Percentiles rank a stretch among this genome's conserved stretches.
These are phyloP conservation scores for Atta texana DNA, from an alignment of 1,140 invertebrate genomes.

Conservation along the genomic window DNA sequence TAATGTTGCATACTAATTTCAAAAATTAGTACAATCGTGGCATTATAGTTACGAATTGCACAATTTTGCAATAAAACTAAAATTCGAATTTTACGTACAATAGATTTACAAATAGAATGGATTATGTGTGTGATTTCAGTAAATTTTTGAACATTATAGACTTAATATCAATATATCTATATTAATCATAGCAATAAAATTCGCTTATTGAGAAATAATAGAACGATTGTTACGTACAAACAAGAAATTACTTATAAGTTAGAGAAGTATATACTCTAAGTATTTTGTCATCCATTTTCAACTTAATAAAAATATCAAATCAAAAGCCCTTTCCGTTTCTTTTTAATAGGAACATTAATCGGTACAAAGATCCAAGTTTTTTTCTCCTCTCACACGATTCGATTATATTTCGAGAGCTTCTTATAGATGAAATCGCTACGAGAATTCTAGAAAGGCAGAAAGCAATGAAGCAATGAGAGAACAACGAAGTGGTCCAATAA, in stretches of 20 bases:
- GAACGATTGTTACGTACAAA: background rate
- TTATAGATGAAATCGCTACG: constrained; percentile 15
- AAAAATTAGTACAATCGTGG: constrained; percentile 20
- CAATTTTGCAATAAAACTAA: background rate
- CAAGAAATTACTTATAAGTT: background rate
- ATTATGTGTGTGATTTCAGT: background rate
- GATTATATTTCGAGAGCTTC: constrained; percentile 33
- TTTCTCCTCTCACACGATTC: constrained; percentile 22
- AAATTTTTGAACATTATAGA: background rate
- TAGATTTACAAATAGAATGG: background rate
- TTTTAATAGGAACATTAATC: constrained; percentile 37
- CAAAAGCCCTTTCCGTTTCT: background rate
- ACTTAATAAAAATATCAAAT: constrained; percentile 19
- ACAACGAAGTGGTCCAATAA: constrained; percentile 43
- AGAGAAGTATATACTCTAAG: background rate
- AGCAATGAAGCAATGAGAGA: constrained; percentile 43
- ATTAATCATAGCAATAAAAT: background rate
- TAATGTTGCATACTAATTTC: background rate
- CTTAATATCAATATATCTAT: background rate
- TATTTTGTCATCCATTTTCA: background rate
- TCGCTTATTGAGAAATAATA: background rate
- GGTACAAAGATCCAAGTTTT: background rate
- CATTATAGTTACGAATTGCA: background rate
- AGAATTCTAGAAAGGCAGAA: constrained; percentile 23
- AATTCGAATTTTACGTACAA: background rate